A percentile compares a stretch with the other conserved stretches of the same genome.
Evolutionary conservation across 1,140 invertebrate genomes (phyloP).

Genomic region (Papilio polytes): DNA sequence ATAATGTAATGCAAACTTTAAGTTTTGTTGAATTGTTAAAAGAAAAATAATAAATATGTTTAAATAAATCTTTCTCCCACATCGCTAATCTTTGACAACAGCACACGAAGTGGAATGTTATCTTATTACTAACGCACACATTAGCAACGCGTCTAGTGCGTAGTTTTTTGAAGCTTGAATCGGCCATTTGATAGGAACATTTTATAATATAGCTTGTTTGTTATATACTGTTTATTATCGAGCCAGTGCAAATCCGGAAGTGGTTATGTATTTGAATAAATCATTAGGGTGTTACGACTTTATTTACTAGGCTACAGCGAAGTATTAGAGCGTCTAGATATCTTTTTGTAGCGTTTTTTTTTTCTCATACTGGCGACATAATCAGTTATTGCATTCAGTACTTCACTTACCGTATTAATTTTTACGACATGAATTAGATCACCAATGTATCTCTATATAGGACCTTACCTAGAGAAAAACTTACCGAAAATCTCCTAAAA

Average conservation of each 20-base stretch:
- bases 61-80: neutral
- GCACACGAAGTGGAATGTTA: conserved; percentile 33
- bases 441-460: too few relatives aligned
- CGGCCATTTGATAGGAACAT: conserved; percentile 34
- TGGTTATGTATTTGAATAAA: conserved; percentile 13
- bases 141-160: conserved; percentile 20
- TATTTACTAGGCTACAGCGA: neutral
- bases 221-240: conserved; percentile 32
- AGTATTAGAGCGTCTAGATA: neutral
- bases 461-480: too few relatives aligned
- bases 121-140: conserved; percentile 36
- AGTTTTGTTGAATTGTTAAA: neutral
- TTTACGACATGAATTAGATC: neutral
- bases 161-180: conserved; percentile 35
- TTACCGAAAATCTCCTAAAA: too few relatives aligned
- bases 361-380: neutral
- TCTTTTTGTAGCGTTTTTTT: neutral
- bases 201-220: conserved; percentile 35
- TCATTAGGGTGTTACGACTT: conserved; percentile 23
- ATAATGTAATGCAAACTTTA: neutral
- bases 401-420: neutral
- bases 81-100: conserved; percentile 33
- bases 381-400: neutral
- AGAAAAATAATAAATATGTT: neutral
- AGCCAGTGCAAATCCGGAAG: conserved; percentile 26